Conservation (phyloP, 2,113 vertebrate genomes). For the Forbesichthys agassizii region DNA sequence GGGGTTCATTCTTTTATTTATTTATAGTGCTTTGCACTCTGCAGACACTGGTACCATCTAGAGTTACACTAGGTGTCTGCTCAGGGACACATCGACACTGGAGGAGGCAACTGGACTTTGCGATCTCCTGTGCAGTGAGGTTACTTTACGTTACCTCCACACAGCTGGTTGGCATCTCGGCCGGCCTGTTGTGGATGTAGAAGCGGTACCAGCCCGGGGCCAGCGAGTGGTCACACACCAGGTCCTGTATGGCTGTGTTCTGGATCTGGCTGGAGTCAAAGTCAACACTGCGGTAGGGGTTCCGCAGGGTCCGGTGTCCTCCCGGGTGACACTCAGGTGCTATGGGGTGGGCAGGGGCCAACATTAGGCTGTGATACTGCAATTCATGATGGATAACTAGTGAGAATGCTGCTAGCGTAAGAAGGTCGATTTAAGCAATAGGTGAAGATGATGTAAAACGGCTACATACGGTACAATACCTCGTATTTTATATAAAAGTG, state of each 20-base stretch:
- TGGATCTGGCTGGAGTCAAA: conserved; percentile 81
- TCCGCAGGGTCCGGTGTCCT: conserved; percentile 59
- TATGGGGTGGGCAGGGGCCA: conserved; percentile 16
- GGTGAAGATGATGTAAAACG: neutral
- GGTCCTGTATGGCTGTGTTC: conserved; percentile 77
- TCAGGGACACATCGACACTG: too few relatives aligned
- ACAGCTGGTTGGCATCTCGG: conserved; percentile 78
- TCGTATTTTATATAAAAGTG: too few relatives aligned
- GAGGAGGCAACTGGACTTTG: neutral
- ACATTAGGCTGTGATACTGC: neutral
- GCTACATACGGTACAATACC: too few relatives aligned
- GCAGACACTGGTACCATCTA: too few relatives aligned
- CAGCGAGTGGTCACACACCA: conserved; percentile 78
- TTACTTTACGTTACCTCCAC: conserved; percentile 62
- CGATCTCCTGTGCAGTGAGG: neutral
- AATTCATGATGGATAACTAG: neutral
- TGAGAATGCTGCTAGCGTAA: neutral
- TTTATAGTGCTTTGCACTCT: too few relatives aligned
- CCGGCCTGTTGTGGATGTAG: conserved; percentile 71
- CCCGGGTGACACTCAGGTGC: conserved; percentile 74
- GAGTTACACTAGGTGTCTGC: too few relatives aligned
- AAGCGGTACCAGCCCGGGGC: conserved; percentile 75
- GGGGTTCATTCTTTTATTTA: too few relatives aligned
- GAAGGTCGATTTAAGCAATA: neutral
- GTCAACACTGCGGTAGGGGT: conserved; percentile 66